These are phyloP conservation scores for Podarcis siculus DNA, from an alignment of 2,797 vertebrate species.

Conservation along the genomic window DNA sequence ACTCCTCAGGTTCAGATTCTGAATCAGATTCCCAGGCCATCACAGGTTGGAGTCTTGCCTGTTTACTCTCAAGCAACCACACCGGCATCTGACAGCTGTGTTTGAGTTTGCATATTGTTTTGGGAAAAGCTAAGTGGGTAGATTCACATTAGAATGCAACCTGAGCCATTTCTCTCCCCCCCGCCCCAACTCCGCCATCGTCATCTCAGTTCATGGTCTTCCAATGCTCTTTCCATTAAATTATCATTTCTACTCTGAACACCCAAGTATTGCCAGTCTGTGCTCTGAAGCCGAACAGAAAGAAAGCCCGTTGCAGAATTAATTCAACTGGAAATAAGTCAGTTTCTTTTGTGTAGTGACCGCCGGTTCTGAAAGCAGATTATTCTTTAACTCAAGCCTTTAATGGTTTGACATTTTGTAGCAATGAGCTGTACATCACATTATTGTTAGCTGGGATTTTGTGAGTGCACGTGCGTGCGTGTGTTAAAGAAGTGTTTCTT, in stretches of 20 bases:
- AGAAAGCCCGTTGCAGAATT: slow-evolving; percentile 27
- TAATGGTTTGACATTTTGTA: slow-evolving; percentile 66
- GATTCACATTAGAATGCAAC: too few relatives aligned
- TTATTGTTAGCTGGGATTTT: slow-evolving; percentile 68
- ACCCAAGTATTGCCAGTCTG: slow-evolving; percentile 17
- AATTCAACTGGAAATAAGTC: slow-evolving; percentile 57
- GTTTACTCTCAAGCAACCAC: too few relatives aligned
- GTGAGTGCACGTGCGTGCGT: neutral
- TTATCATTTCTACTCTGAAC: neutral
- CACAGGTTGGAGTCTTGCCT: too few relatives aligned
- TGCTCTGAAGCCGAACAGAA: slow-evolving; percentile 18
- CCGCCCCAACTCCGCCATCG: too few relatives aligned
- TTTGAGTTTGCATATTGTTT: too few relatives aligned
- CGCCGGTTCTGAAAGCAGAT: slow-evolving; percentile 41
- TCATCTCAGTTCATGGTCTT: neutral
- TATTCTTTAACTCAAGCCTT: slow-evolving; percentile 52
- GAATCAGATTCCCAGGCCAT: too few relatives aligned
- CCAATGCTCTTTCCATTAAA: neutral
- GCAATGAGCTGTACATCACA: slow-evolving; percentile 46
- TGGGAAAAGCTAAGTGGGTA: too few relatives aligned
- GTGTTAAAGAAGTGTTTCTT: slow-evolving; percentile 72
- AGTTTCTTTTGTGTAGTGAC: slow-evolving; percentile 16
- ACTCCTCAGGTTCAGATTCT: too few relatives aligned
- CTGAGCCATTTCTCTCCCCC: too few relatives aligned
- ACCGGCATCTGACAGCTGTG: too few relatives aligned